Evolutionary conservation across 1,140 invertebrate genomes (phyloP).

Genomic region (Drosophila tristis): DNA sequence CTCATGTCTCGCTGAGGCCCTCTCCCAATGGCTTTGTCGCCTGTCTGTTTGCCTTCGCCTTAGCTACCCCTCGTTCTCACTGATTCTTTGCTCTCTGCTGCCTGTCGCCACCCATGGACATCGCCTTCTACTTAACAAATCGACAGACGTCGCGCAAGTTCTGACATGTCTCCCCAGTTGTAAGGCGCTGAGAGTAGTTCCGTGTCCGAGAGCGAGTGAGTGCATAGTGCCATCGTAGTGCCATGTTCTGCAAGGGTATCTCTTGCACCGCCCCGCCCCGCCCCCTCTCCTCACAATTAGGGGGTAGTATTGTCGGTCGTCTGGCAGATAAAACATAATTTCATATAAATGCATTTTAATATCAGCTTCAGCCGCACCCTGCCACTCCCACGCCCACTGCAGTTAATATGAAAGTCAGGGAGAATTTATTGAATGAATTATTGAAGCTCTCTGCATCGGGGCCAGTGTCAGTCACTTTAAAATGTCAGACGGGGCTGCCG

Average conservation of each 20-base stretch:
- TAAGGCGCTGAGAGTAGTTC: constrained; percentile 73
- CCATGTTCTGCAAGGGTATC: too few species aligned
- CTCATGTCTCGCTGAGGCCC: constrained; percentile 45
- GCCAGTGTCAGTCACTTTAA: constrained; percentile 49
- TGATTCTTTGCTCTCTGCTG: too few species aligned
- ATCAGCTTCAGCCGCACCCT: constrained; percentile 15
- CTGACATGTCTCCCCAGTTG: constrained; percentile 72
- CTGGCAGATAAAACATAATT: constrained; percentile 53
- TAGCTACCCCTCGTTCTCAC: constrained; percentile 15
- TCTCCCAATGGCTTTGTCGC: constrained; percentile 44
- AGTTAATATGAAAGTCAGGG: too few species aligned
- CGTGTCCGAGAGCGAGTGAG: constrained; percentile 47
- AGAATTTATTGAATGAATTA: constrained; percentile 62
- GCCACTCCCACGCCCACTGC: not conserved
- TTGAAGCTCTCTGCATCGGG: constrained; percentile 49
- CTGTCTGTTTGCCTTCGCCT: constrained; percentile 55
- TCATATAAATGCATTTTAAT: constrained; percentile 59
- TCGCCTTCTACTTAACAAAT: constrained; percentile 55
- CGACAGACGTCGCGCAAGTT: constrained; percentile 73
- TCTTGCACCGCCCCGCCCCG: too few species aligned
- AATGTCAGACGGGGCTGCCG: constrained; percentile 26
- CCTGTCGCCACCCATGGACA: not conserved
- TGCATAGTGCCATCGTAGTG: constrained; percentile 21
- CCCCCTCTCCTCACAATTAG: too few species aligned
- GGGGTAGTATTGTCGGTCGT: constrained; percentile 6